Conservation (phyloP, 2,113 vertebrate genomes). For the Gobius niger region DNA sequence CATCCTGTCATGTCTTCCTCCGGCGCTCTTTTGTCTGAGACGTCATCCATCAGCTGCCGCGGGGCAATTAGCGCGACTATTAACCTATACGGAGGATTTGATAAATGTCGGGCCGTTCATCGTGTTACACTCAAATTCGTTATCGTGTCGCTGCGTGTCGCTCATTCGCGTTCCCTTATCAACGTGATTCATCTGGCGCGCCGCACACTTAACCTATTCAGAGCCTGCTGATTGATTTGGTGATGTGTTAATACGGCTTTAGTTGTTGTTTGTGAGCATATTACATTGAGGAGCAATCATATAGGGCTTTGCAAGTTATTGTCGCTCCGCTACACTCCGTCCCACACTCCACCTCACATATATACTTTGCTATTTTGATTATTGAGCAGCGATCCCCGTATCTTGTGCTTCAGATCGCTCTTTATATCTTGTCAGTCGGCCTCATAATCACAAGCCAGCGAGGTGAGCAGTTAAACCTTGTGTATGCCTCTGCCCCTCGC, state of each 20-base stretch:
- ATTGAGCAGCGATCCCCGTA: no score
- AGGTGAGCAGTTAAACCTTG: no score
- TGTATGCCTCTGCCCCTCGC: no score
- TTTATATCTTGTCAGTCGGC: no score
- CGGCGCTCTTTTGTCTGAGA: constrained; percentile 11
- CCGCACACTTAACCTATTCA: constrained; percentile 61
- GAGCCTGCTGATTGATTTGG: constrained; percentile 44
- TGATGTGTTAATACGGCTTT: constrained; percentile 4
- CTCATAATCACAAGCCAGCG: no score
- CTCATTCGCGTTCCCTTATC: constrained; percentile 37
- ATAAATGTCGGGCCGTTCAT: constrained; percentile 47
- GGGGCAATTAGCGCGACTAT: constrained; percentile 48
- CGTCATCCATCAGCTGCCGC: constrained; percentile 43
- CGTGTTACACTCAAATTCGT: constrained; percentile 38
- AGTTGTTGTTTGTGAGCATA: neutral
- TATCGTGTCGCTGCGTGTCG: constrained; percentile 21
- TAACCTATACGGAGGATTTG: constrained; percentile 54
- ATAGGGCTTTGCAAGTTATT: neutral
- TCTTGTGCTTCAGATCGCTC: no score
- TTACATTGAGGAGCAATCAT: neutral
- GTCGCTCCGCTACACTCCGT: neutral
- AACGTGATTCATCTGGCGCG: constrained; percentile 45
- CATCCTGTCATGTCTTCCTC: constrained; percentile 25
- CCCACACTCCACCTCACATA: no score
- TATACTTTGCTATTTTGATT: no score